Percentiles rank a stretch among this genome's conserved stretches.
Conservation (phyloP, 2,113 vertebrate genomes). For the Azemiops feae region DNA sequence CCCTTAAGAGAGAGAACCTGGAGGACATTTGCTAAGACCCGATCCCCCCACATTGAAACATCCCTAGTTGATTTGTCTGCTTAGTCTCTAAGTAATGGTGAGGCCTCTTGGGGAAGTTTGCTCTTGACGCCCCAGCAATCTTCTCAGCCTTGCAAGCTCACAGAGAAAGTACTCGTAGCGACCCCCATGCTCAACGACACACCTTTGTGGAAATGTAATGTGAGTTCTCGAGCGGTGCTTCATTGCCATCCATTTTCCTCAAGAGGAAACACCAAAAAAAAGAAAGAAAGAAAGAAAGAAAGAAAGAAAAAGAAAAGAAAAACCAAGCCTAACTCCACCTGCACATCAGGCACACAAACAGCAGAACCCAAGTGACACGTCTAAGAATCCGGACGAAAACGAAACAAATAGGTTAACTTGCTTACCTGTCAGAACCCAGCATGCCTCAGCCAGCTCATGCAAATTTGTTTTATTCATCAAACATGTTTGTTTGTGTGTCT, state of each 20-base stretch:
- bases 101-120: neutral
- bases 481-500: constrained; percentile 47
- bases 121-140: constrained; percentile 32
- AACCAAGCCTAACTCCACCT: neutral
- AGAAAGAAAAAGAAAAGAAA: neutral
- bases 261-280: constrained; percentile 18
- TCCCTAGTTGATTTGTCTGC: neutral
- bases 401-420: constrained; percentile 39
- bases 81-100: constrained; percentile 23
- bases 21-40: neutral
- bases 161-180: constrained; percentile 40
- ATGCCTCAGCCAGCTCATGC: constrained; percentile 84
- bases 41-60: neutral
- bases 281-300: constrained; percentile 13
- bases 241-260: constrained; percentile 43
- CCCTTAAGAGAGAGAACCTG: constrained; percentile 23
- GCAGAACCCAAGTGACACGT: constrained; percentile 31
- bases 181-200: constrained; percentile 47
- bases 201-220: constrained; percentile 74
- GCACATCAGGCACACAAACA: constrained; percentile 40
- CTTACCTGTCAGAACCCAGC: constrained; percentile 81
- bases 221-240: constrained; percentile 56
- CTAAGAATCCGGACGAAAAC: constrained; percentile 34
- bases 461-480: constrained; percentile 71
- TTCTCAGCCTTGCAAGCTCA: constrained; percentile 34